phyloP scores from a whole-genome alignment of 2,113 vertebrate species.

The Micromys minutus region DNA sequence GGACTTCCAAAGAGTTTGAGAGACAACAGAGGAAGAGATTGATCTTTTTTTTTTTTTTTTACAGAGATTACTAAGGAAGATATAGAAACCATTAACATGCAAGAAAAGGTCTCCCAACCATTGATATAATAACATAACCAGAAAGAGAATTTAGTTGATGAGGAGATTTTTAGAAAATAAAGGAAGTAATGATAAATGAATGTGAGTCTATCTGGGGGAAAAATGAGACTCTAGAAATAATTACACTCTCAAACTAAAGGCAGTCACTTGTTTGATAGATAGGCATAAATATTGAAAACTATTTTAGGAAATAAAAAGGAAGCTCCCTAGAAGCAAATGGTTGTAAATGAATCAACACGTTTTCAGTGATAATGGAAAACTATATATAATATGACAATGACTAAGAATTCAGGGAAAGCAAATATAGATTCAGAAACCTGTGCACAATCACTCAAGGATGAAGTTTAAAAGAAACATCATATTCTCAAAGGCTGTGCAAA shows the following conservation, averaged over 20 bases:
- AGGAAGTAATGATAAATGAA: not conserved
- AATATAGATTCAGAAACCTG: conserved; percentile 9
- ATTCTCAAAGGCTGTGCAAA: not conserved
- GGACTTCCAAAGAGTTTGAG: not conserved
- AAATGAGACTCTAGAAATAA: not conserved
- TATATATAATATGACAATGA: not conserved
- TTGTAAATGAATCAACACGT: not conserved
- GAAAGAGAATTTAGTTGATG: not conserved
- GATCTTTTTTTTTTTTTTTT: not conserved
- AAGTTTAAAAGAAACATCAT: not conserved
- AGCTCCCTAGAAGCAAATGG: not conserved
- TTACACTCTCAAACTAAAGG: not conserved
- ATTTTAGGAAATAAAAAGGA: not conserved
- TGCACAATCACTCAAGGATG: not conserved
- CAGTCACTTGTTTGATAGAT: not conserved
- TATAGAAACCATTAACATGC: not conserved
- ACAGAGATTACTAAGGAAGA: not conserved
- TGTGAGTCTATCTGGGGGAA: not conserved
- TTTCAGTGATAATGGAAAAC: not conserved
- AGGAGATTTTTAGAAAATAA: not conserved
- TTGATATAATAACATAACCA: not conserved
- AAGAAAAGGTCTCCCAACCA: not conserved
- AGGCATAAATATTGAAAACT: not conserved
- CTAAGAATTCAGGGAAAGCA: conserved; percentile 10
- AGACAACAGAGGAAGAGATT: not conserved